Evolutionary conservation across 53 echinoderm and acorn worm genomes (phyloP).

Genomic region (Henricia sp.): DNA sequence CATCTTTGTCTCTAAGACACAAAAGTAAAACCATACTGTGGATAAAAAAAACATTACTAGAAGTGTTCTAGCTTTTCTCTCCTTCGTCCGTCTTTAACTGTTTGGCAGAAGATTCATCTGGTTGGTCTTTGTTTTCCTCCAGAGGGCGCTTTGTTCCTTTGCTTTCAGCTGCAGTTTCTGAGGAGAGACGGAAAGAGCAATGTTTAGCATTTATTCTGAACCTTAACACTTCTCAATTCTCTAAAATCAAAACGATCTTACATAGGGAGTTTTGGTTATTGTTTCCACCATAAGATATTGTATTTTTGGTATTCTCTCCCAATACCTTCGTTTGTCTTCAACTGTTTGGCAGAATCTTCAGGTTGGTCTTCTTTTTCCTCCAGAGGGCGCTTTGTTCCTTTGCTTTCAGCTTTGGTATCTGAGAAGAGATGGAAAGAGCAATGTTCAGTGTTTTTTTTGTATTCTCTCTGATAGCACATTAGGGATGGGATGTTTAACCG

Average conservation of each 20-base stretch:
- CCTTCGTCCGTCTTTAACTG: too few species aligned
- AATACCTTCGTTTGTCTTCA: constrained; percentile 63
- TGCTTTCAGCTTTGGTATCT: constrained; percentile 7
- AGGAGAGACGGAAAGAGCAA: too few species aligned
- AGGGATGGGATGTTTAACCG: not conserved
- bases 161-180: too few species aligned
- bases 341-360: constrained; percentile 75
- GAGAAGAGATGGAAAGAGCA: not conserved
- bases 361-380: constrained; percentile 58
- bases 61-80: constrained; percentile 2
- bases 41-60: not conserved
- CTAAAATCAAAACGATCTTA: too few species aligned
- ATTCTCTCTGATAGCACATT: not conserved
- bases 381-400: constrained; percentile 77
- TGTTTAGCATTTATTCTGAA: too few species aligned
- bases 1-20: not conserved
- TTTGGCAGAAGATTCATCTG: too few species aligned
- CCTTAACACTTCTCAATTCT: too few species aligned
- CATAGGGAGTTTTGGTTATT: too few species aligned
- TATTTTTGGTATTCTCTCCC: not conserved
- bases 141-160: too few species aligned
- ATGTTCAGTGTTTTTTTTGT: not conserved
- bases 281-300: not conserved
- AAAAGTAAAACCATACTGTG: not conserved
- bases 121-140: too few species aligned